These are phyloP conservation scores for Abrostola tripartita DNA, from an alignment of 2,888 invertebrate species.

Conservation along the genomic window DNA sequence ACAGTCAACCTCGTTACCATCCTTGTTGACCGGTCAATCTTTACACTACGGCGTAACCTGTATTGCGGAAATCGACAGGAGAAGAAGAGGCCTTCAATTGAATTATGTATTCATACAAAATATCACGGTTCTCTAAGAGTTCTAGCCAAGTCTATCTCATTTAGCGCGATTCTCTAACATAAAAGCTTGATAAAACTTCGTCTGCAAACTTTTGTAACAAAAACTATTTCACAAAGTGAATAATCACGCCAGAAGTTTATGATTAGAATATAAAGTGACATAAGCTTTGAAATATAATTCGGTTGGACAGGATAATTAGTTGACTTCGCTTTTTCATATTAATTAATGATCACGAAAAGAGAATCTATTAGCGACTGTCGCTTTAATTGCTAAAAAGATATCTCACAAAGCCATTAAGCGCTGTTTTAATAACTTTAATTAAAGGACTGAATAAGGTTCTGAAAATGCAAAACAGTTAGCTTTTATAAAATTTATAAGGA, in stretches of 20 bases:
- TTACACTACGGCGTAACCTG: too few species aligned
- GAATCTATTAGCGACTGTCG: conserved; percentile 18
- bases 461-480: too few species aligned
- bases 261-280: conserved; percentile 9
- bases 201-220: background rate
- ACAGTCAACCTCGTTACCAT: too few species aligned
- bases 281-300: conserved; percentile 22
- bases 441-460: conserved; percentile 7
- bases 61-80: too few species aligned
- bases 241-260: background rate
- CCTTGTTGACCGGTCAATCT: too few species aligned
- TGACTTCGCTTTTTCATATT: conserved; percentile 6
- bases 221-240: conserved; percentile 3
- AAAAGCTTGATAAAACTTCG: too few species aligned
- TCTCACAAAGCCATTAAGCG: conserved; percentile 17
- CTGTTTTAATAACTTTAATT: conserved; percentile 18
- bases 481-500: too few species aligned
- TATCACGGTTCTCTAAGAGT: too few species aligned
- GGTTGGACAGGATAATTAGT: conserved; percentile 6
- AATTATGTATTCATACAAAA: too few species aligned
- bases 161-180: too few species aligned
- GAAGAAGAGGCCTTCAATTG: too few species aligned
- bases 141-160: too few species aligned
- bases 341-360: conserved; percentile 8
- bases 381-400: conserved; percentile 17